A percentile compares a stretch with the other conserved stretches of the same genome.
Conservation (phyloP, 1,140 invertebrate species). For the Babylonia areolata region DNA sequence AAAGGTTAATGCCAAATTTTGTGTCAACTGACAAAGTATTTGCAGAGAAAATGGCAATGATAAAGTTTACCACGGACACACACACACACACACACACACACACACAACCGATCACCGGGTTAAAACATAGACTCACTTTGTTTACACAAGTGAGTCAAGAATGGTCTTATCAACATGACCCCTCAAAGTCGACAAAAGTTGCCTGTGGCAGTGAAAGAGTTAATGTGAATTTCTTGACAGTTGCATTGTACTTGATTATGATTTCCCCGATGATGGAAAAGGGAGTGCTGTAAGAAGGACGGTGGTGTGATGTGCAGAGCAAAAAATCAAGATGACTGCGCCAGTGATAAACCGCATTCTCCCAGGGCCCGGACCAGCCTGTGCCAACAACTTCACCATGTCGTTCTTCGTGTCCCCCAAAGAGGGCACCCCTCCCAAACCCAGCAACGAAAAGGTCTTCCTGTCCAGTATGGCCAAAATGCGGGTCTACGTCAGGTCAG, state of each 20-base stretch:
- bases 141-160: too few relatives aligned
- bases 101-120: too few relatives aligned
- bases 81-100: too few relatives aligned
- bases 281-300: not conserved
- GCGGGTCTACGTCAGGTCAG: conserved; percentile 70
- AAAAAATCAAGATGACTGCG: conserved; percentile 73
- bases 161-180: too few relatives aligned
- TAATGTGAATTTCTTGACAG: too few relatives aligned
- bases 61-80: too few relatives aligned
- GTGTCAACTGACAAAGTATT: too few relatives aligned
- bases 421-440: conserved; percentile 44
- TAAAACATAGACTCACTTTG: too few relatives aligned
- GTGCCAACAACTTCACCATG: conserved; percentile 73
- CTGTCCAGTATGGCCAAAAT: conserved; percentile 55
- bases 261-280: not conserved
- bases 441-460: conserved; percentile 49
- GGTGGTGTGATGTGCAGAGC: conserved; percentile 41
- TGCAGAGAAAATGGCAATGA: too few relatives aligned
- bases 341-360: conserved; percentile 69
- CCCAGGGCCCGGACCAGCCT: conserved; percentile 69
- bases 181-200: too few relatives aligned
- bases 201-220: too few relatives aligned
- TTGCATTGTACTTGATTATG: not conserved
- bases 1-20: too few relatives aligned
- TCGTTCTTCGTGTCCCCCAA: conserved; percentile 65